Evolutionary conservation across 92 coral and sea anemone species (phyloP), one percentile per base, ranked within the genome.

Genomic region (Porites lobata): DNA sequence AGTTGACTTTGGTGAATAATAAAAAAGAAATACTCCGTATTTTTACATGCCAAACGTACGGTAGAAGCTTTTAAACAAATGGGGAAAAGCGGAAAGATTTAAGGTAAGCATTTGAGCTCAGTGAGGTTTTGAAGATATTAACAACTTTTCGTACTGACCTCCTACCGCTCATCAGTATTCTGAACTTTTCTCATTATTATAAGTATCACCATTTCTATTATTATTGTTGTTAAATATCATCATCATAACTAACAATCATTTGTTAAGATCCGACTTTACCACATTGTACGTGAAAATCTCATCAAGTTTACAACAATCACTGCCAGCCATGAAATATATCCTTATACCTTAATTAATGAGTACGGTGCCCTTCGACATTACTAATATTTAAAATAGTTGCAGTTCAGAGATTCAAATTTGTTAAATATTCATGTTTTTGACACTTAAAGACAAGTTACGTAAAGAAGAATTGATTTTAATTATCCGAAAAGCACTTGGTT

Each of bases 351-450:
- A 71, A 26, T 57, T 66, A 56, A 53, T 38, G 47, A 38, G 7
- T 3, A 3, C 26, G 18, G 8, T 21, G 21, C n/a, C 69, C 76
- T 29, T 69, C 57, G 72, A 51, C 15, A 32, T 26, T 68, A 21
- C 14, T 66, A 11, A 29, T n/a, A 69, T 69, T 53, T 26, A 13
- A 69, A 69, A 56, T 81, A n/a, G 13, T 54, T 71, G 86, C 65
- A 43, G 20, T 50, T 17, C 17, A 68, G 75, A 13, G 56, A 32
- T 68, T 56, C 13, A 70, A 9, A 56, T 70, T 32, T 58, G 74
- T 71, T 82, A 70, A 82, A 82, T 82, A 82, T 82, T 82, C 86
- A 70, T 82, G 78, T 26, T 70, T 50, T 70, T 82, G 78, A 54
- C 78, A 81, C 77, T 81, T 29, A 69, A 67, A 62, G 76, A 69